Conservation (phyloP, 2,113 vertebrate genomes). For the Burhinus bistriatus region DNA sequence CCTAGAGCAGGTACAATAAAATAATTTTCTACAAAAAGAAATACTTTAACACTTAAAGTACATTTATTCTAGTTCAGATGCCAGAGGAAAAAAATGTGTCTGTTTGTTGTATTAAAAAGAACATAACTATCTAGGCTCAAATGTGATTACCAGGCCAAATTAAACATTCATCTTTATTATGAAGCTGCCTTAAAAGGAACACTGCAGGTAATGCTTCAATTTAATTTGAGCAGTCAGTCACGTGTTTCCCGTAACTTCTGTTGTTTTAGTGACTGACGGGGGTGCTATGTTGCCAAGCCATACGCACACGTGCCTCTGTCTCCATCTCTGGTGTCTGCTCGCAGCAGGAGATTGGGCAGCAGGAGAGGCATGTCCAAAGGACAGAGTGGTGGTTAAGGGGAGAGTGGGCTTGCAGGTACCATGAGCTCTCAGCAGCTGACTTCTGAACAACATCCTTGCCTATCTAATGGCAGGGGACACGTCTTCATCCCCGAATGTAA, state of each 20-base stretch:
- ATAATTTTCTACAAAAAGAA: neutral
- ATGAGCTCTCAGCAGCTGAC: neutral
- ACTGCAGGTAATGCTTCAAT: neutral
- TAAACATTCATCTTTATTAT: neutral
- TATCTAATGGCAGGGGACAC: neutral
- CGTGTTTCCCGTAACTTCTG: neutral
- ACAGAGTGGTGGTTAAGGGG: neutral
- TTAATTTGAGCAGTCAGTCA: neutral
- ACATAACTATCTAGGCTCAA: neutral
- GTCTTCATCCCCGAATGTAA: neutral
- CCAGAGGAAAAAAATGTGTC: neutral
- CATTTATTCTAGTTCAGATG: neutral
- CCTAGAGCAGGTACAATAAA: neutral
- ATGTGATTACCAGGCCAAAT: neutral
- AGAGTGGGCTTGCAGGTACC: neutral
- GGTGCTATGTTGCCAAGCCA: neutral
- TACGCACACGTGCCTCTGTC: fast-evolving
- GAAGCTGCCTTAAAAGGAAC: neutral
- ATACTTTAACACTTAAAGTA: neutral
- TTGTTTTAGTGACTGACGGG: neutral
- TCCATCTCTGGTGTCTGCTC: neutral
- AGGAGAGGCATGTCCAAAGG: neutral
- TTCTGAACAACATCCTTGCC: neutral
- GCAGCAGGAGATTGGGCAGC: neutral
- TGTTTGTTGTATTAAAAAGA: neutral